These are phyloP conservation scores for Sorex fumeus DNA, from an alignment of 2,113 vertebrate genomes.

Conservation along the genomic window DNA sequence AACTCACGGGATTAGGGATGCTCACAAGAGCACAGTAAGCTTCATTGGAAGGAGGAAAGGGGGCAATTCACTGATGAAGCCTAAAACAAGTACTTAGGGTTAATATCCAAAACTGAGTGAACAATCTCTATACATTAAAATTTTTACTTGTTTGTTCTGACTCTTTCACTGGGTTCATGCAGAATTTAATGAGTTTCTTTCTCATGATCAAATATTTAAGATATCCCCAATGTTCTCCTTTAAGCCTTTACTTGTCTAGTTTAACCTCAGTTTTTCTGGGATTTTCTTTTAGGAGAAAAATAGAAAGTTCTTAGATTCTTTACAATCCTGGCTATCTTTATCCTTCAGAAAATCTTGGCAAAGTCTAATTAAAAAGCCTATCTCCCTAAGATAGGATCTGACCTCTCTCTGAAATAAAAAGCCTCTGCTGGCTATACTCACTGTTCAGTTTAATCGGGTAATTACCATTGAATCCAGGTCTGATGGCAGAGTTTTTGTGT, in stretches of 20 bases:
- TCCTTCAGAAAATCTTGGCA: not conserved
- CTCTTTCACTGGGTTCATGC: not conserved
- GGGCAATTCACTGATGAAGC: too few relatives aligned
- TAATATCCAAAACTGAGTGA: not conserved
- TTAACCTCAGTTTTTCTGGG: not conserved
- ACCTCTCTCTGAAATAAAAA: too few relatives aligned
- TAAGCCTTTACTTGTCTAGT: not conserved
- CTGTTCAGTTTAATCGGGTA: not conserved
- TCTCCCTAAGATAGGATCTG: not conserved
- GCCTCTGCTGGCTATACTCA: rapidly evolving
- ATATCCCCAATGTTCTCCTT: not conserved
- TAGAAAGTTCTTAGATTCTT: not conserved
- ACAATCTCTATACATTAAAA: not conserved
- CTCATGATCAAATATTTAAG: not conserved
- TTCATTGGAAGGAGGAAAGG: too few relatives aligned
- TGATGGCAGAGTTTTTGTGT: not conserved
- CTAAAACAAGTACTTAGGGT: too few relatives aligned
- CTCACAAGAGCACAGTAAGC: too few relatives aligned
- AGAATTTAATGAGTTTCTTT: not conserved
- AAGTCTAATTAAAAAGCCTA: not conserved
- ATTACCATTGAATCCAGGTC: not conserved
- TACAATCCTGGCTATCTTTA: not conserved
- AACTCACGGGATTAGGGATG: too few relatives aligned
- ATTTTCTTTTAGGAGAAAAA: not conserved
- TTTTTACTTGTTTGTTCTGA: not conserved